These are phyloP conservation scores for Solea solea DNA, from an alignment of 2,113 vertebrate species.

Conservation along the genomic window DNA sequence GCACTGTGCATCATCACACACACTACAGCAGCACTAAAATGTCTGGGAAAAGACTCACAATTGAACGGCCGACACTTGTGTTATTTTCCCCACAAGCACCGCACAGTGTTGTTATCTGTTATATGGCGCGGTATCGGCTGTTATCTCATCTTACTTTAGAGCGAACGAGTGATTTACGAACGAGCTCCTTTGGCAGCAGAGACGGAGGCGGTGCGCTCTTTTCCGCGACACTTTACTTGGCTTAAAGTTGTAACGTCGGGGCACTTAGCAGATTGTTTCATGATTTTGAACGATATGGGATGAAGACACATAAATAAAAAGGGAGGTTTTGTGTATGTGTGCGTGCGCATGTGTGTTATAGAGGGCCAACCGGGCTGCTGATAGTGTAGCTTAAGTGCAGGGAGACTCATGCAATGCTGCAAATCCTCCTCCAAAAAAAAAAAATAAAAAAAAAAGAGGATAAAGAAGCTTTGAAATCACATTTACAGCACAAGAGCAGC, in stretches of 20 bases:
- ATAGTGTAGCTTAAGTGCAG: conserved; percentile 76
- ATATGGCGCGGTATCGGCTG: conserved; percentile 54
- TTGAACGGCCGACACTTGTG: conserved; percentile 62
- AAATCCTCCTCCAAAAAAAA: conserved; percentile 63
- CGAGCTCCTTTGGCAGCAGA: conserved; percentile 58
- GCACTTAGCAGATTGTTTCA: conserved; percentile 63
- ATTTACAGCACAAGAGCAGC: conserved; percentile 77
- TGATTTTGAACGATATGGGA: conserved; percentile 67
- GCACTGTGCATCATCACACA: conserved; percentile 45
- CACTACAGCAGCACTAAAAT: conserved; percentile 32
- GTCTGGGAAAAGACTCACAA: conserved; percentile 49
- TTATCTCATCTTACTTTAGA: conserved; percentile 40
- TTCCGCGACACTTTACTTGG: conserved; percentile 61
- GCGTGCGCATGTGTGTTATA: conserved; percentile 40
- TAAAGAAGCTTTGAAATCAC: conserved; percentile 80
- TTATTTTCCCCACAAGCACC: conserved; percentile 56
- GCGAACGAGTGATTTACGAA: conserved; percentile 73
- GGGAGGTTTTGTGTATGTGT: conserved; percentile 26
- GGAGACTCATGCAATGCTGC: conserved; percentile 69
- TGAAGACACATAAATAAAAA: conserved; percentile 47
- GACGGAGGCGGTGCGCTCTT: conserved; percentile 43
- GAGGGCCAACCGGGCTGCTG: conserved; percentile 63
- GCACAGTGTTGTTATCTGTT: conserved; percentile 62
- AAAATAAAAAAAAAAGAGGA: conserved; percentile 66
- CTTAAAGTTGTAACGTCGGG: conserved; percentile 47